Conservation (phyloP, 2,113 vertebrate species). For the Collichthys lucidus region DNA sequence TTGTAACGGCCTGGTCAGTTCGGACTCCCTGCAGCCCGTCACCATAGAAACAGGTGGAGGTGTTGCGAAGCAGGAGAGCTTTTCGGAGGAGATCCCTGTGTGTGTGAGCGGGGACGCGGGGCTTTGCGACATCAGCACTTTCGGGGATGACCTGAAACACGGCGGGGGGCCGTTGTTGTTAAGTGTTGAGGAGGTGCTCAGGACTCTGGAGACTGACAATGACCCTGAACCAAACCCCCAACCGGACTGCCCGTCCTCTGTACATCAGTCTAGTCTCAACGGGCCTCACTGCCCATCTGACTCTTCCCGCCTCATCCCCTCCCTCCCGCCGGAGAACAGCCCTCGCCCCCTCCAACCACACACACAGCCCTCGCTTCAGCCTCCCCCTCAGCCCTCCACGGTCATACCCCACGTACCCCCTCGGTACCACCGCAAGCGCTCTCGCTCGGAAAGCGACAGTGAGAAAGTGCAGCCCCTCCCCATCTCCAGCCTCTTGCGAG, state of each 20-base stretch:
- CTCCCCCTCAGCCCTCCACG: conserved; percentile 87
- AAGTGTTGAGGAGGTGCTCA: conserved; percentile 96
- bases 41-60: conserved; percentile 85
- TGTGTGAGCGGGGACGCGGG: conserved; percentile 86
- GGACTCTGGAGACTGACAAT: conserved; percentile 93
- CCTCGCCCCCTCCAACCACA: conserved; percentile 78
- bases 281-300: conserved; percentile 83
- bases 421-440: conserved; percentile 94
- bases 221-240: conserved; percentile 69
- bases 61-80: conserved; percentile 88
- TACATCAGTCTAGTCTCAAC: conserved; percentile 86
- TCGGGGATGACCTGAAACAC: conserved; percentile 93
- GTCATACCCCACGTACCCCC: conserved; percentile 87
- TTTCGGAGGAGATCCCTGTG: conserved; percentile 87
- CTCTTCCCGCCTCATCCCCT: conserved; percentile 83
- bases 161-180: conserved; percentile 91
- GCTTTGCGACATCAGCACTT: conserved; percentile 89
- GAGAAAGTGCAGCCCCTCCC: conserved; percentile 96
- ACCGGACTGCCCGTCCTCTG: conserved; percentile 85
- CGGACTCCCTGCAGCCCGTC: conserved; percentile 86
- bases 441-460: conserved; percentile 97
- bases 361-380: conserved; percentile 76
- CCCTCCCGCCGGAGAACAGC: conserved; percentile 87
- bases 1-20: conserved; percentile 90
- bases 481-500: conserved; percentile 93